These are phyloP conservation scores for Oryzias celebensis DNA, from an alignment of 2,113 vertebrate species.

Conservation along the genomic window DNA sequence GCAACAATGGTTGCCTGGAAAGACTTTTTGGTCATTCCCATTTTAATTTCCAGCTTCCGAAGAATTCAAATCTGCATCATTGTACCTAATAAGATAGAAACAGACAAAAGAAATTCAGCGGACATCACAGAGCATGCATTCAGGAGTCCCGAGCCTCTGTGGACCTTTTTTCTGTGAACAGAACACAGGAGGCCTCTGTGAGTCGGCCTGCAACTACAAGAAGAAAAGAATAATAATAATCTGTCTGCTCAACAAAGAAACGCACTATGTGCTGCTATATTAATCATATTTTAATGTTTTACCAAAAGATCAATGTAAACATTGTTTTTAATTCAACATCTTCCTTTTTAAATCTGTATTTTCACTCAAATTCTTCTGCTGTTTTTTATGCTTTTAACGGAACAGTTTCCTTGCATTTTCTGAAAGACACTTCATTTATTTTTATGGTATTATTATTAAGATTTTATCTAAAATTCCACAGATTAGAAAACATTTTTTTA, in stretches of 20 bases:
- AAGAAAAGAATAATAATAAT: neutral
- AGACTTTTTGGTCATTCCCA: slow-evolving; percentile 21
- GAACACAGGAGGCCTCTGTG: slow-evolving; percentile 14
- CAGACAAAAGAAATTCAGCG: neutral
- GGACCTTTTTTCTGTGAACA: slow-evolving; percentile 18
- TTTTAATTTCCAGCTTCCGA: neutral
- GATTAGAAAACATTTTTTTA: too few relatives aligned
- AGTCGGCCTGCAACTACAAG: slow-evolving; percentile 4
- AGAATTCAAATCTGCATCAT: slow-evolving; percentile 35
- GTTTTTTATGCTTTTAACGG: neutral
- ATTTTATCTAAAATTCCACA: too few relatives aligned
- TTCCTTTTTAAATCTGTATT: neutral
- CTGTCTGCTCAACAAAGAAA: neutral
- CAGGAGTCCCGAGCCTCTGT: slow-evolving; percentile 14
- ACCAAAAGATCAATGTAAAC: neutral
- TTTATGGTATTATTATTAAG: too few relatives aligned
- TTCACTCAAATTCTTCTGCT: neutral
- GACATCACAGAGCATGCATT: slow-evolving; percentile 21
- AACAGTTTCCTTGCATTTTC: too few relatives aligned
- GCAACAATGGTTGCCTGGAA: slow-evolving; percentile 47
- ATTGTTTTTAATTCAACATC: neutral
- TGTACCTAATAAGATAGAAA: slow-evolving; percentile 19
- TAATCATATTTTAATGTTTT: neutral
- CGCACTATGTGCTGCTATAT: neutral
- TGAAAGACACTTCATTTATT: too few relatives aligned